phyloP scores from a whole-genome alignment of 2,888 invertebrate genomes.

The Leptopilina myrica region DNA sequence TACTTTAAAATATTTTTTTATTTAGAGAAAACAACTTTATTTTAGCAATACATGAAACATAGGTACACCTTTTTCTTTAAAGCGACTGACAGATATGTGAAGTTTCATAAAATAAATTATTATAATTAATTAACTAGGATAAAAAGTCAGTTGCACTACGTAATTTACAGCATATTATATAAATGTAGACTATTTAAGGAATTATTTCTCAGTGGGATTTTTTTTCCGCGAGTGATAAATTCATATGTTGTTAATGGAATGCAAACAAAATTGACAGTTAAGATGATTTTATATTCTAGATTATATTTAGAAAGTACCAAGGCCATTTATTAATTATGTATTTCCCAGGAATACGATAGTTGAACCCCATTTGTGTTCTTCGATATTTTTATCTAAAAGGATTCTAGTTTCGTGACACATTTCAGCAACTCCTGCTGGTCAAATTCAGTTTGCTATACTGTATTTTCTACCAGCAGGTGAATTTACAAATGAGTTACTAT shows the following conservation, averaged over 20 bases:
- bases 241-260: background rate
- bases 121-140: background rate
- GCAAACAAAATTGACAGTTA: slow-evolving; percentile 11
- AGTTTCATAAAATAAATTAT: background rate
- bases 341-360: background rate
- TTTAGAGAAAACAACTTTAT: too few species aligned
- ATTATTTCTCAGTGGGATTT: background rate
- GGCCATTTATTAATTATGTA: slow-evolving; percentile 10
- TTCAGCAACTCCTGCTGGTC: too few species aligned
- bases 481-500: too few species aligned
- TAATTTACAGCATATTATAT: background rate
- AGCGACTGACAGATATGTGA: background rate
- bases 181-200: slow-evolving; percentile 16
- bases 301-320: slow-evolving; percentile 32
- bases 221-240: slow-evolving; percentile 5
- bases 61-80: background rate
- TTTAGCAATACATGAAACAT: too few species aligned
- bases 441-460: too few species aligned
- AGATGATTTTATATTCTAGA: slow-evolving; percentile 3
- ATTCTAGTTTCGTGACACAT: too few species aligned
- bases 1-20: too few species aligned
- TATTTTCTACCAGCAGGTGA: too few species aligned
- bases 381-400: background rate
- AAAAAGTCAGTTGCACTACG: background rate
- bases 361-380: background rate